A percentile compares a stretch with the other conserved stretches of the same genome.
These are phyloP conservation scores for Sphaerophoria rueppellii DNA, from an alignment of 2,888 invertebrate genomes.

Conservation along the genomic window DNA sequence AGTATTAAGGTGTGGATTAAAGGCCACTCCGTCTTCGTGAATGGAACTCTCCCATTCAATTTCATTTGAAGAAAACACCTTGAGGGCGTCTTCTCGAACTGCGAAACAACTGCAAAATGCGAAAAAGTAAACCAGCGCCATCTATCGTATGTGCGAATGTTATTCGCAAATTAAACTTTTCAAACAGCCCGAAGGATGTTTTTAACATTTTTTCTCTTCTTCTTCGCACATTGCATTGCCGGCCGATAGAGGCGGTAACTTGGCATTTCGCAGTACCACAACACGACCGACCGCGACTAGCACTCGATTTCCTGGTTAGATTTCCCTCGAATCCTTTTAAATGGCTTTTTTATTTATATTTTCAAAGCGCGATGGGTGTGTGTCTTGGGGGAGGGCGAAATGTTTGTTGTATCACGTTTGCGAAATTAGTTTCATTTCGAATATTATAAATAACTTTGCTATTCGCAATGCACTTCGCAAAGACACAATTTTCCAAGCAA, in stretches of 20 bases:
- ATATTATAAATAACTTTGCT: background rate
- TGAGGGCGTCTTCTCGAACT: conserved; percentile 37
- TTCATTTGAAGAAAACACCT: conserved; percentile 20
- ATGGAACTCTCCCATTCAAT: conserved; percentile 1
- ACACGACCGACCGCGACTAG: conserved; percentile 33
- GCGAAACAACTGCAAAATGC: background rate
- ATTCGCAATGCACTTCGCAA: conserved; percentile 6
- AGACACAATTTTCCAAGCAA: conserved; percentile 63
- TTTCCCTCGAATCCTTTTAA: conserved; percentile 64
- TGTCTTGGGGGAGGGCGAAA: conserved; percentile 35
- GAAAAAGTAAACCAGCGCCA: conserved; percentile 29
- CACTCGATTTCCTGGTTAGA: conserved; percentile 66
- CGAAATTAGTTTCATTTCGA: conserved; percentile 58
- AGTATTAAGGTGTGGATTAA: conserved; percentile 52
- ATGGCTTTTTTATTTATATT: conserved; percentile 35
- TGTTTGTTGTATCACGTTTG: conserved; percentile 55
- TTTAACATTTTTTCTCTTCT: conserved; percentile 14
- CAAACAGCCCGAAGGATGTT: conserved; percentile 59
- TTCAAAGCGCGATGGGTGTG: conserved; percentile 34
- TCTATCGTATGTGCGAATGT: conserved; percentile 64
- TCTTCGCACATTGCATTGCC: background rate
- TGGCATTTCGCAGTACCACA: conserved; percentile 31
- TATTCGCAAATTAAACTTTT: conserved; percentile 66
- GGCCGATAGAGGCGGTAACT: too few species aligned
- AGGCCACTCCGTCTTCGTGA: background rate